Percentiles rank a stretch among this genome's conserved stretches.
Evolutionary conservation across 2,797 vertebrate genomes (phyloP).

Genomic region (Pygocentrus nattereri): DNA sequence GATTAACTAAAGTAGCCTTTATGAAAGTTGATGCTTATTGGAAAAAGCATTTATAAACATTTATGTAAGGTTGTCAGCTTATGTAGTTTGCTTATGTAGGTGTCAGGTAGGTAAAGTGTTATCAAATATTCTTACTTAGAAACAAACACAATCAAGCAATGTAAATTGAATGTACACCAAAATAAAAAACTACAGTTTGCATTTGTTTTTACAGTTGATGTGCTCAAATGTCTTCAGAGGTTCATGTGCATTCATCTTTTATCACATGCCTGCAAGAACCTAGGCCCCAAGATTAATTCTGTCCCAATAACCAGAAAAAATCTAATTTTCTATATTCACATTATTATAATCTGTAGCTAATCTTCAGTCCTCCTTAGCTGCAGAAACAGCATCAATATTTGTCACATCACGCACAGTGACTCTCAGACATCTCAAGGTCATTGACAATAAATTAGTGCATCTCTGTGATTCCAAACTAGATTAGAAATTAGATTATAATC

Average conservation of each 20-base stretch:
- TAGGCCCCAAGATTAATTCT: background rate
- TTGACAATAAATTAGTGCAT: conserved; percentile 20
- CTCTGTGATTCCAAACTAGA: conserved; percentile 26
- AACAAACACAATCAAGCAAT: too few relatives aligned
- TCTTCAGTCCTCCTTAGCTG: background rate
- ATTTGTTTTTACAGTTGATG: background rate
- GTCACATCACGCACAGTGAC: conserved; percentile 30
- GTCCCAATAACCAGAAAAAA: conserved; percentile 15
- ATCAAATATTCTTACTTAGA: too few relatives aligned
- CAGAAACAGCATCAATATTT: conserved; percentile 17
- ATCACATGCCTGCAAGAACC: background rate
- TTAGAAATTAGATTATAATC: conserved; percentile 16
- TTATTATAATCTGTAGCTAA: background rate
- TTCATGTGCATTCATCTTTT: background rate
- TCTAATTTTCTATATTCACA: background rate
- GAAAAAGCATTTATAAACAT: too few relatives aligned
- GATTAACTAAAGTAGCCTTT: too few relatives aligned
- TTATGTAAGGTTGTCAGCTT: too few relatives aligned
- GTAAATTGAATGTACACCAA: too few relatives aligned
- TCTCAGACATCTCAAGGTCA: conserved; percentile 43
- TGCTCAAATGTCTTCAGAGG: background rate
- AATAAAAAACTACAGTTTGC: background rate
- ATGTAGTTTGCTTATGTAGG: too few relatives aligned
- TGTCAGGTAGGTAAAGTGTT: too few relatives aligned
- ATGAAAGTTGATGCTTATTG: too few relatives aligned